Conservation (phyloP, 1,140 invertebrate species). For the Bathynomus jamesi region DNA sequence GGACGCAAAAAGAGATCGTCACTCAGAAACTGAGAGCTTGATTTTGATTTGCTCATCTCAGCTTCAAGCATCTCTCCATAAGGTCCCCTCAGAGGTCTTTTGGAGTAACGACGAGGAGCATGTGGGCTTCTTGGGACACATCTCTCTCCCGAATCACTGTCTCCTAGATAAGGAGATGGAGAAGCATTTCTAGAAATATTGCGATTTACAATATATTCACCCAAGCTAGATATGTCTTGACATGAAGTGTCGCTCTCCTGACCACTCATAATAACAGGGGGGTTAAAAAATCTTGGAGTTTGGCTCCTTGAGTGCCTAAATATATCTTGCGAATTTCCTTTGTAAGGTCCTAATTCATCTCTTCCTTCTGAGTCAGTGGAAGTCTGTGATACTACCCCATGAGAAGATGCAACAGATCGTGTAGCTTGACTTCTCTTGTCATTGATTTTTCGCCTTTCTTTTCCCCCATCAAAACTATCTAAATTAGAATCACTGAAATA, state of each 20-base stretch:
- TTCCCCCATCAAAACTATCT: neutral
- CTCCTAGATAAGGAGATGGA: constrained; percentile 28
- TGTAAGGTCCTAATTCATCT: constrained; percentile 15
- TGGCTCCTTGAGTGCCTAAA: constrained; percentile 6
- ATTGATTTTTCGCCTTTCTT: neutral
- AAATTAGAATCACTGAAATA: constrained; percentile 22
- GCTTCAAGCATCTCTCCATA: constrained; percentile 75
- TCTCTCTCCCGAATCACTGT: constrained; percentile 36
- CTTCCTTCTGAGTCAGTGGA: constrained; percentile 36
- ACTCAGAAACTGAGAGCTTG: constrained; percentile 39
- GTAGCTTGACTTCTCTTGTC: constrained; percentile 1
- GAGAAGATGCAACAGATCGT: neutral
- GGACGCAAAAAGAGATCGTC: constrained; percentile 37
- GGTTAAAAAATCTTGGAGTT: constrained; percentile 16
- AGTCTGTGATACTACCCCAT: constrained; percentile 30
- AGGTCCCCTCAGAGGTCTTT: constrained; percentile 64
- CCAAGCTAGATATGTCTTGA: neutral
- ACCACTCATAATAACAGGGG: constrained; percentile 28
- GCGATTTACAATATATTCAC: constrained; percentile 16
- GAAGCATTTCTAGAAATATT: constrained; percentile 27
- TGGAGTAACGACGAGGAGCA: constrained; percentile 54
- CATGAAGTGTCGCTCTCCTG: constrained; percentile 32
- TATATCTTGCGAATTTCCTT: constrained; percentile 5
- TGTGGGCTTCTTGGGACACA: constrained; percentile 38
- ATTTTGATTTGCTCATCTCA: constrained; percentile 64